Evolutionary conservation across 2,113 vertebrate species (phyloP).

Genomic region (Phalacrocorax aristotelis): DNA sequence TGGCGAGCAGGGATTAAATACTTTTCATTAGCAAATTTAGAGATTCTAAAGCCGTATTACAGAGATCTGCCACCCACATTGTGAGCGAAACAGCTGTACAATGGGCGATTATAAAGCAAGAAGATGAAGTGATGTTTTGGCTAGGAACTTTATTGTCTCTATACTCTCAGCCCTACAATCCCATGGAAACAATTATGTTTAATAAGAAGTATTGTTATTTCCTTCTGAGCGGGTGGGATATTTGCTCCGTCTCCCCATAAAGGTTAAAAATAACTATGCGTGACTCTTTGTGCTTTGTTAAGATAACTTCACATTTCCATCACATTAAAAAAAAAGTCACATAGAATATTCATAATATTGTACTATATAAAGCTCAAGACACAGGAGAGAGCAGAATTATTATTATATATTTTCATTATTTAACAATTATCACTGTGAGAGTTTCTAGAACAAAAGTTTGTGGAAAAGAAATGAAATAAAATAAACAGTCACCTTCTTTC

Average conservation of each 20-base stretch:
- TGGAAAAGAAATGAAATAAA: not conserved
- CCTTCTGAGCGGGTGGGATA: not conserved
- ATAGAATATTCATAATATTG: conserved; percentile 17
- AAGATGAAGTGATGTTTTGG: conserved; percentile 10
- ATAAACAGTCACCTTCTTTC: not conserved
- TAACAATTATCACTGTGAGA: not conserved
- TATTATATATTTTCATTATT: not conserved
- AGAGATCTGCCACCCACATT: conserved; percentile 28
- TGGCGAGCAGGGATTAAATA: conserved; percentile 1
- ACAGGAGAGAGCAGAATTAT: not conserved
- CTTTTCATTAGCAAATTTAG: conserved; percentile 55
- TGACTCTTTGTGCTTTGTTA: not conserved
- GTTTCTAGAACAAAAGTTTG: not conserved
- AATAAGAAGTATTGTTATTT: conserved; percentile 30
- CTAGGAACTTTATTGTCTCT: conserved; percentile 34
- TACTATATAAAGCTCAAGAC: not conserved
- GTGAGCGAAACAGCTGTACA: conserved; percentile 20
- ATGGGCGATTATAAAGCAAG: not conserved
- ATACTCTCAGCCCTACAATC: not conserved
- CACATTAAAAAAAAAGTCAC: not conserved
- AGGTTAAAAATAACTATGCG: conserved; percentile 7
- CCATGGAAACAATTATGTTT: conserved; percentile 52
- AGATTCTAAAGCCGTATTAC: conserved; percentile 17
- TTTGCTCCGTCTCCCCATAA: not conserved
- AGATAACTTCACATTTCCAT: conserved; percentile 4